phyloP scores from a whole-genome alignment of 2,888 invertebrate genomes.

The Laspeyria flexula region DNA sequence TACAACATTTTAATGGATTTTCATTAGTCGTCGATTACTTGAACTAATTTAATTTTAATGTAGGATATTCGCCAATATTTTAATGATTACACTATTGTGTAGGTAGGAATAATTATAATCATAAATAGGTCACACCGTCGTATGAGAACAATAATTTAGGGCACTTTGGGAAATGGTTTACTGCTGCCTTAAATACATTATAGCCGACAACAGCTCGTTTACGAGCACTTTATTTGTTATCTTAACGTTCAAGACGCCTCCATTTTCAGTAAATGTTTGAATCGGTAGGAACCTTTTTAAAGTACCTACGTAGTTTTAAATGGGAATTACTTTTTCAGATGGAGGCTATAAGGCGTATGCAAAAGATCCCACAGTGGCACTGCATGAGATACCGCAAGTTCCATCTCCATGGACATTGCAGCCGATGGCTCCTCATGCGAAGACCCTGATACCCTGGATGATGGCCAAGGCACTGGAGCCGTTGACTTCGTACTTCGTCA shows the following conservation, averaged over 20 bases:
- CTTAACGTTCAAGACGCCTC: neutral
- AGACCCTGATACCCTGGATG: constrained; percentile 74
- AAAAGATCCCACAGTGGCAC: constrained; percentile 94
- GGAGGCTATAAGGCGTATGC: constrained; percentile 90
- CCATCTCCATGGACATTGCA: constrained; percentile 91
- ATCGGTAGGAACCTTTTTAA: neutral
- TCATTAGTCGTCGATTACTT: too few species aligned
- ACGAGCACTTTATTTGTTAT: neutral
- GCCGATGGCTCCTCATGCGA: constrained; percentile 89
- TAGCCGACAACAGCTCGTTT: neutral
- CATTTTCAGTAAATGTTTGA: neutral
- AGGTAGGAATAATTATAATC: too few species aligned
- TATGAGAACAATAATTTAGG: too few species aligned
- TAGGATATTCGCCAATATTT: too few species aligned
- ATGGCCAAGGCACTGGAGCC: constrained; percentile 19
- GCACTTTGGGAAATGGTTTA: neutral
- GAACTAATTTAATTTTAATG: too few species aligned
- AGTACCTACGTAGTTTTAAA: neutral
- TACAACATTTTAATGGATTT: too few species aligned
- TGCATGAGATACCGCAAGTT: constrained; percentile 93
- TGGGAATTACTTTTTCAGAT: constrained; percentile 55
- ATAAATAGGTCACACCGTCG: too few species aligned
- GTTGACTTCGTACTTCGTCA: constrained; percentile 3
- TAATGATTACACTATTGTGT: too few species aligned
- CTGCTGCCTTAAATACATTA: too few species aligned